Evolutionary conservation across 2,888 invertebrate genomes (phyloP).

Genomic region (Campopleginae sp.): DNA sequence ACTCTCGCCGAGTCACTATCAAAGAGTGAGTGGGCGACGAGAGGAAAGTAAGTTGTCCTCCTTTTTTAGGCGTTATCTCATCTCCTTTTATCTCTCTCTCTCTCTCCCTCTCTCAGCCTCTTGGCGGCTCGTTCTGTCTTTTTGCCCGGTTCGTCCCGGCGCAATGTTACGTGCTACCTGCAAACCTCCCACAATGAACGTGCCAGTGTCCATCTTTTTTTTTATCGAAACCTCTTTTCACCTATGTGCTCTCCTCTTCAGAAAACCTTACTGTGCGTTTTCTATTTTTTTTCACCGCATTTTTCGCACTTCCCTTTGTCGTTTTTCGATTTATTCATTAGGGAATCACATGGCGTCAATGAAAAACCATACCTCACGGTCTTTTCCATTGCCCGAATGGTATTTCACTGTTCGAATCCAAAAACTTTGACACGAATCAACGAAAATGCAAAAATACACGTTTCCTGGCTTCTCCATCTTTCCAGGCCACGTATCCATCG

Average conservation of each 20-base stretch:
- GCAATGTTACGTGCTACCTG: conserved; percentile 56
- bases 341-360: background rate
- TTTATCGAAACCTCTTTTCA: conserved; percentile 43
- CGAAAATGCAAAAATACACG: too few relatives aligned
- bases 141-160: conserved; percentile 37
- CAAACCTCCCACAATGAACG: conserved; percentile 64
- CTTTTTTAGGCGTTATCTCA: conserved; percentile 15
- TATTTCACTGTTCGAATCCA: background rate
- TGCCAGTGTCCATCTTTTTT: conserved; percentile 64
- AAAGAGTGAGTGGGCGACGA: conserved; percentile 67
- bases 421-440: background rate
- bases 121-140: conserved; percentile 4
- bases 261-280: conserved; percentile 20
- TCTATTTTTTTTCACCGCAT: background rate
- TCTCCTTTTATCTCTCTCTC: conserved; percentile 26
- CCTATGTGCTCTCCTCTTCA: background rate
- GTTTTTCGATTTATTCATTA: background rate
- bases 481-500: background rate
- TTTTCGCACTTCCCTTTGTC: conserved; percentile 18
- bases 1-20: conserved; percentile 65
- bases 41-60: conserved; percentile 46
- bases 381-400: background rate
- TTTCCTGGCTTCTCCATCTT: background rate
- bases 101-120: background rate
- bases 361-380: background rate